Evolutionary conservation across 2,888 invertebrate species (phyloP), one percentile per base, ranked within the genome.

Genomic region (Chaitophorus viminalis): DNA sequence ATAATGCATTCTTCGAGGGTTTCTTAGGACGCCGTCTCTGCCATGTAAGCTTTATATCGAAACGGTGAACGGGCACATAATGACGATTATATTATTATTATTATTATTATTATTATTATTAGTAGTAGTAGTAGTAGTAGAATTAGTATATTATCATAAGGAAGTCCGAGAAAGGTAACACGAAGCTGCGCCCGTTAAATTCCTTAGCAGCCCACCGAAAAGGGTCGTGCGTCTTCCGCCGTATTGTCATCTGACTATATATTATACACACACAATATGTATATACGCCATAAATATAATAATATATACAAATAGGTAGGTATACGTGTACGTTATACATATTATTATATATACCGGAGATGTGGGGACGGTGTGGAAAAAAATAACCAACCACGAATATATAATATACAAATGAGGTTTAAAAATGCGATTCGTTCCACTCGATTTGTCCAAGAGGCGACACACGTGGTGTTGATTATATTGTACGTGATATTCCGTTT

Each of bases 371-470:
- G 78, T 54, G 78, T 78, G 29, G 9, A 9, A 31, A 52, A 75
- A 33, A 78, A 76, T 52, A 77, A 54, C 33, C 33, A 3, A 78
- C 54, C 21, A 33, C 25, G 54, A 31, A 46, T 31, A 54, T 78
- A 31, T 70, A 70, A 60, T 17, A 31, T 29, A 29, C 17, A 70
- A 29, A 78, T 54, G 77, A 3, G 52, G 52, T 52, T 78, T 54
- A 78, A 54, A 52, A 54, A 60, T 54, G 54, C 77, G 54, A 79
- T 79, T 79, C 79, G 79, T 79, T 79, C 79, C 79, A 65, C 65
- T 65, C 65, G 79, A 79, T 79, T 65, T n/a, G 79, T 79, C 79
- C 39, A 17, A 14, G 46, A 0, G 46, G 14, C 46, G 46, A 46
- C 46, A 46, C 0, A 46, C 79, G 60, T 60, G 54, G 46, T n/a